Base-by-base conservation (phyloP, 2,888 invertebrate species). In the Onchidella celtica region DNA sequence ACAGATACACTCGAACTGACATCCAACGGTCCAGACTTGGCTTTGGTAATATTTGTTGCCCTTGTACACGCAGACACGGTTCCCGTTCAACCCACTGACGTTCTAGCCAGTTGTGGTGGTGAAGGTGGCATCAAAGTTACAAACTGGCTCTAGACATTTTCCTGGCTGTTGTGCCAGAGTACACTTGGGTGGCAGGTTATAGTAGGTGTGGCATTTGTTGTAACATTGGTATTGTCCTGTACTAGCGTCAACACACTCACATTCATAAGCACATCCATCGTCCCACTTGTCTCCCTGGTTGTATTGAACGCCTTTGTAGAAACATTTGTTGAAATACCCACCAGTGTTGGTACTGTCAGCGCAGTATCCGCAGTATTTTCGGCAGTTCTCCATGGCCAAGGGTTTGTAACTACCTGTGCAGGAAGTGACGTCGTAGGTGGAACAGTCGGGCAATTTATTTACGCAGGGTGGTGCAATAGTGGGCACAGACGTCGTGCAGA, bases 171-270 rank as follows among this genome's bases (percentile, higher is more conserved):
- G 86, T 1, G 89, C 87, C 76, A 90, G 84, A 1, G 88, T 89
- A 81, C 90, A 90, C 80, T 89, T 88, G 21, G 89, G 87, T 9
- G 90, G 90, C 27, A 90, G 85, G 83, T 89, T 88, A 85, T 89
- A 87, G 82, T 90, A 90, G 1, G 86, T 83, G 9, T 89, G 89
- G 55, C 90, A 90, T 84, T 84, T 86, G 83, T 86, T 87, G 76
- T 84, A 86, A 61, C 87, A 87, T 57, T 85, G 84, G 85, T 87
- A 88, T 17, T 74, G 29, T 29, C 88, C 88, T 11, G 59, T 72
- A 21, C 68, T 72, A 27, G 89, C 88, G 81, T 90, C 87, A 61
- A 86, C 86, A 82, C 90, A 90, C 11, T 87, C 87, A 79, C 90
- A 90, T 69, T 88, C 86, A 72, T 89, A 89, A 11, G 86, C 84